Conservation (phyloP, 2,797 vertebrate species). For the Sebastes goodei region DNA sequence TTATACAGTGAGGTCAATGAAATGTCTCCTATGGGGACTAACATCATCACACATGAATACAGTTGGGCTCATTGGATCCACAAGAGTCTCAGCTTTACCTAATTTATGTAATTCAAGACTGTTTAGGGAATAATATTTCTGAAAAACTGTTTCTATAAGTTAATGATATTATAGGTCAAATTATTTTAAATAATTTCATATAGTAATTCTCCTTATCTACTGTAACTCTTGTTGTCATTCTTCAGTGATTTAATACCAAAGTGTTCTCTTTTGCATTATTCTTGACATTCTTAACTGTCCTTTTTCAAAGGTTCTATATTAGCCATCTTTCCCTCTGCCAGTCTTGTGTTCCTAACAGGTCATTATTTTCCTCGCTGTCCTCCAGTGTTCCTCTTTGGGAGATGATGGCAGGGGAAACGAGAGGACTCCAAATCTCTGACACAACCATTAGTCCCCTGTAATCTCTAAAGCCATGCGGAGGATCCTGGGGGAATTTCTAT, state of each 20-base stretch:
- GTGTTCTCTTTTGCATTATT: background rate
- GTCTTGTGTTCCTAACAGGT: background rate
- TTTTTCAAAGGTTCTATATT: background rate
- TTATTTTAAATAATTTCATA: background rate
- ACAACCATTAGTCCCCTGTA: constrained; percentile 25
- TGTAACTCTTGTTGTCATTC: background rate
- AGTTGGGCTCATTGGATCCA: too few relatives aligned
- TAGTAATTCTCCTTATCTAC: background rate
- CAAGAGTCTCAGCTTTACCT: too few relatives aligned
- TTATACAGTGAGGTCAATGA: too few relatives aligned
- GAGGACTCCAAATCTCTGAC: constrained; percentile 3
- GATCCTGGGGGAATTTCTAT: constrained; percentile 44
- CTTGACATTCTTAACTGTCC: background rate
- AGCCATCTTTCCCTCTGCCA: background rate
- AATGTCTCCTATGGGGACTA: too few relatives aligned
- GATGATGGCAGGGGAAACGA: constrained; percentile 1
- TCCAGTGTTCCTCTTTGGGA: constrained; percentile 1
- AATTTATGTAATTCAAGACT: too few relatives aligned
- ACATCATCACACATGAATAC: too few relatives aligned
- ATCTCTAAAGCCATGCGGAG: constrained; percentile 36
- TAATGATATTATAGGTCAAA: background rate
- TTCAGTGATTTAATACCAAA: background rate
- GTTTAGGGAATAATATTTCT: background rate
- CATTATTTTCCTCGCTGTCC: background rate
- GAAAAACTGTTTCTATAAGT: background rate